phyloP scores from a whole-genome alignment of 2,797 vertebrate genomes.

The Euthynnus affinis region DNA sequence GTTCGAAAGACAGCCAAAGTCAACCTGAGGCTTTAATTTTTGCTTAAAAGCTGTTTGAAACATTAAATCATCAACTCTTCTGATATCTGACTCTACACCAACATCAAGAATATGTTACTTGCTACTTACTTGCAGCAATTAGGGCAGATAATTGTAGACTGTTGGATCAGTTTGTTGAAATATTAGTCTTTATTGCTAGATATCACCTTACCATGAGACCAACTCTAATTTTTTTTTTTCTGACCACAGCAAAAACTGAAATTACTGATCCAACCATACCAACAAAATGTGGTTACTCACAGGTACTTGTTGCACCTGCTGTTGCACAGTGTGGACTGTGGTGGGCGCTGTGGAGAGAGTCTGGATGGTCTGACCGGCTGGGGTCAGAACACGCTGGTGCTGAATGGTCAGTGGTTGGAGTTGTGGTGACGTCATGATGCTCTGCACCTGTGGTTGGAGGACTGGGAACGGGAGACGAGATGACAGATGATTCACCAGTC shows the following conservation, averaged over 20 bases:
- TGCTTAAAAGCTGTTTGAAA: neutral
- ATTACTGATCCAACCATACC: neutral
- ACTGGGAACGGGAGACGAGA: conserved; percentile 79
- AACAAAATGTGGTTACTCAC: conserved; percentile 49
- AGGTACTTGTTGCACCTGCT: conserved; percentile 93
- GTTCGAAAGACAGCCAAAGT: conserved; percentile 24
- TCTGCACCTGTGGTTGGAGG: conserved; percentile 95
- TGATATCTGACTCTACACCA: neutral
- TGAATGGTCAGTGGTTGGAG: conserved; percentile 95
- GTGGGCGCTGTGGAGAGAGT: conserved; percentile 85
- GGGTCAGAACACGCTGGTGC: conserved; percentile 94
- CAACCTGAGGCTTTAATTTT: neutral
- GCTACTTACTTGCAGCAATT: neutral
- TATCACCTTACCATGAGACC: no score
- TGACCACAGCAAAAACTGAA: neutral
- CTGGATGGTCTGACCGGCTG: conserved; percentile 88
- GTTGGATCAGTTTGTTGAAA: neutral
- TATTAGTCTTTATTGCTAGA: neutral
- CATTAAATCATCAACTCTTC: neutral
- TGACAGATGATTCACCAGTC: neutral
- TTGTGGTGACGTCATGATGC: conserved; percentile 93
- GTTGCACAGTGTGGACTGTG: conserved; percentile 89
- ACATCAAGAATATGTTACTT: no score
- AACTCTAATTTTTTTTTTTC: no score
- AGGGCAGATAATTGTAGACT: neutral